Evolutionary conservation across 2,113 vertebrate genomes (phyloP).

Genomic region (Atherinomorus stipes): DNA sequence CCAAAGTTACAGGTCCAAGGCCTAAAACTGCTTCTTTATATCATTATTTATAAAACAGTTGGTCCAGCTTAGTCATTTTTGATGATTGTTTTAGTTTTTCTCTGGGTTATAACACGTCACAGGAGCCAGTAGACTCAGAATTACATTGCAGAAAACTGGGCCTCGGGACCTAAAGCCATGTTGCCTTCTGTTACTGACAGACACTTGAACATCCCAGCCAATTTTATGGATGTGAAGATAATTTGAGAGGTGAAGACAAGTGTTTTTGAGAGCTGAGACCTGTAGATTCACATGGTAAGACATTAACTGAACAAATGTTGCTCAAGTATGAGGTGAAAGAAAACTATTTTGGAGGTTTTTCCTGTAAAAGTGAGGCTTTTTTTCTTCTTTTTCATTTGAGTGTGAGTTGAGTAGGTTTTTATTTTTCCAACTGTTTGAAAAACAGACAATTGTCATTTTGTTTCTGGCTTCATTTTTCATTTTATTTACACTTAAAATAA

Average conservation of each 20-base stretch:
- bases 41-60: conserved; percentile 31
- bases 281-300: background rate
- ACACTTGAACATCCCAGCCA: conserved; percentile 75
- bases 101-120: conserved; percentile 10
- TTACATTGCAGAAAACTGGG: conserved; percentile 43
- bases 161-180: conserved; percentile 79
- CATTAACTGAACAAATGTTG: background rate
- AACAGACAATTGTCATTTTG: background rate
- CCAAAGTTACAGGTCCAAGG: conserved; percentile 74
- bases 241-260: background rate
- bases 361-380: background rate
- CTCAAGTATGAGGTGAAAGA: background rate
- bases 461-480: background rate
- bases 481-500: background rate
- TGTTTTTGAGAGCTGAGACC: conserved; percentile 4
- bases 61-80: background rate
- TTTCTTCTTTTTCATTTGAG: background rate
- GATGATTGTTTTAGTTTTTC: conserved; percentile 1
- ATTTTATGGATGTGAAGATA: conserved; percentile 33
- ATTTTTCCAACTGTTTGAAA: background rate
- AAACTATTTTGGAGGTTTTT: background rate
- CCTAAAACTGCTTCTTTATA: conserved; percentile 17
- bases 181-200: conserved; percentile 79
- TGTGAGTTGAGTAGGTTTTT: too few relatives aligned
- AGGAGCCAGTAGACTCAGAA: conserved; percentile 9